Conservation (phyloP, 2,797 vertebrate genomes). For the Manis crassicaudata region DNA sequence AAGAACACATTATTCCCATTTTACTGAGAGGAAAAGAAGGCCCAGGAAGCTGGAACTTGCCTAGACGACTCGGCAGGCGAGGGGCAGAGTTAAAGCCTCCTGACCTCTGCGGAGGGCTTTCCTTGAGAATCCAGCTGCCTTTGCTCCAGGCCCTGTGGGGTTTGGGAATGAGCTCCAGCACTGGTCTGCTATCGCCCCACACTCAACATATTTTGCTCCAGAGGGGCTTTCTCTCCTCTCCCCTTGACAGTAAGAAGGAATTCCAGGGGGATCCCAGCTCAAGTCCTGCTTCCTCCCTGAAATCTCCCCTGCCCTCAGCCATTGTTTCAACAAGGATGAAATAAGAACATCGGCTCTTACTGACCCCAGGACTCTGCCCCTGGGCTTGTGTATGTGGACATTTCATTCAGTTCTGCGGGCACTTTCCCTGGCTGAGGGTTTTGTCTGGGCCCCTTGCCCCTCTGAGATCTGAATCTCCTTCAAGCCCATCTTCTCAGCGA, state of each 20-base stretch:
- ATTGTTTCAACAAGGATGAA: not conserved
- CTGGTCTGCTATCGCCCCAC: not conserved
- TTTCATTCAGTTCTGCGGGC: not conserved
- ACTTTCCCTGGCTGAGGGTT: not conserved
- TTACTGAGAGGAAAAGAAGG: not conserved
- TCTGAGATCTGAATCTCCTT: not conserved
- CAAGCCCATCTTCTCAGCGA: not conserved
- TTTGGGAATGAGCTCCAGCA: not conserved
- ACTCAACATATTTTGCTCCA: not conserved
- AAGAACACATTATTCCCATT: not conserved
- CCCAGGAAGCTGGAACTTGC: not conserved
- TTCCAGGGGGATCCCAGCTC: conserved; percentile 19
- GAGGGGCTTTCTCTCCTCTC: not conserved
- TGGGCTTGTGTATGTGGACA: not conserved
- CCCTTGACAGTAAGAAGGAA: not conserved
- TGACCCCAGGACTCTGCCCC: not conserved
- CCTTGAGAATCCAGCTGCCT: not conserved
- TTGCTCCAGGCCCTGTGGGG: not conserved
- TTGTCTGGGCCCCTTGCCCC: not conserved
- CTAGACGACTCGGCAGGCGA: not conserved
- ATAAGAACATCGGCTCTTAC: not conserved
- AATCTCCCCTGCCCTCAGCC: not conserved
- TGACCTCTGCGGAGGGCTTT: not conserved
- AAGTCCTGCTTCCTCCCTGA: not conserved
- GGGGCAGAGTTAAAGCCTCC: not conserved